Conservation (phyloP, 2,888 invertebrate species). For the Neocrepidodera transversa region DNA sequence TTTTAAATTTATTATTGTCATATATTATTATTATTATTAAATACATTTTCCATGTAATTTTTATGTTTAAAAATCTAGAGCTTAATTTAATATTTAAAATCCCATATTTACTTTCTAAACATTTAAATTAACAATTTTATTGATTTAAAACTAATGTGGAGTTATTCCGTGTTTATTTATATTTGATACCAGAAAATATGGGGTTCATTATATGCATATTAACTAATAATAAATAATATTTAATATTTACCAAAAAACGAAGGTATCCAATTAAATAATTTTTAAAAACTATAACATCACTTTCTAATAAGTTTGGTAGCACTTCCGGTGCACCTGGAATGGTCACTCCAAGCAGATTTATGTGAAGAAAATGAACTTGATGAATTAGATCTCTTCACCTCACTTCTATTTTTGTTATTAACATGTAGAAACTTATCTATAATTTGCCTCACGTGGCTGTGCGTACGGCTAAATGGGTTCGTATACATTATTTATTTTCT, state of each 20-base stretch:
- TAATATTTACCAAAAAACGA: background rate
- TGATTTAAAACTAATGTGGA: too few relatives aligned
- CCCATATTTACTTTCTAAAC: too few relatives aligned
- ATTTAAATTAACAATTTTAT: too few relatives aligned
- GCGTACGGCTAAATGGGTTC: constrained; percentile 13
- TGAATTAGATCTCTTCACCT: constrained; percentile 8
- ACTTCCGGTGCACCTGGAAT: background rate
- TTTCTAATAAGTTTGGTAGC: background rate
- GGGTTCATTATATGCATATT: too few relatives aligned
- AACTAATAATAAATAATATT: too few relatives aligned
- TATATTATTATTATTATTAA: too few relatives aligned
- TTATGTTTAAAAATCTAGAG: too few relatives aligned
- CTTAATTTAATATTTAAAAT: too few relatives aligned
- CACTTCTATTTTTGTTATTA: constrained; percentile 3
- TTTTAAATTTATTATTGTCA: too few relatives aligned
- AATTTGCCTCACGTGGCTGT: constrained; percentile 18
- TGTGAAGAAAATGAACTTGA: constrained; percentile 1
- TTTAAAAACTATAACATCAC: background rate
- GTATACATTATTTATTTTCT: background rate
- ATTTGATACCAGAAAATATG: too few relatives aligned
- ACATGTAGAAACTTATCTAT: constrained; percentile 14
- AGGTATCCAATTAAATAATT: background rate
- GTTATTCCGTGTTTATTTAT: too few relatives aligned
- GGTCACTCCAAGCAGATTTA: background rate
- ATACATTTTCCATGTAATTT: too few relatives aligned